phyloP scores from a whole-genome alignment of 1,140 invertebrate genomes.

The Cydia splendana region DNA sequence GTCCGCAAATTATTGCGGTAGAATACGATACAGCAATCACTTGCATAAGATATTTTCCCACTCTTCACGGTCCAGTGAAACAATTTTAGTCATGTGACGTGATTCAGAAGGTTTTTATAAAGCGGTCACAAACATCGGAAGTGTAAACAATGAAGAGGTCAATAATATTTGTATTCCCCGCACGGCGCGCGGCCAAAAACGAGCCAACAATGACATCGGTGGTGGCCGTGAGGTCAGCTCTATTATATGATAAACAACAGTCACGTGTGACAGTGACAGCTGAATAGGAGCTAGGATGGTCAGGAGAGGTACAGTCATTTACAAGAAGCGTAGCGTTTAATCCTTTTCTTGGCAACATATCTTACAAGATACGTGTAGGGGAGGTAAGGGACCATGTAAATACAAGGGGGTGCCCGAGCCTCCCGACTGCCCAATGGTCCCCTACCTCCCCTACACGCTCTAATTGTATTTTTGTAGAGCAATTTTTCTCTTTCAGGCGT shows the following conservation, averaged over 20 bases:
- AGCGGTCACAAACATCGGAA: not conserved
- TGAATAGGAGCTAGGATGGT: not conserved
- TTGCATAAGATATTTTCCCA: no score
- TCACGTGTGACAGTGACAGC: not conserved
- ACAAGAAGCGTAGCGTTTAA: no score
- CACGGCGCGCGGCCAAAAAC: conserved; percentile 13
- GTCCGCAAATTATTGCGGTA: no score
- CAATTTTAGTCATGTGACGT: not conserved
- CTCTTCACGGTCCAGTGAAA: not conserved
- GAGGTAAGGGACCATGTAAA: no score
- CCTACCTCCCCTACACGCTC: no score
- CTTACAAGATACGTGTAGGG: no score
- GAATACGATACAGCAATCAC: no score
- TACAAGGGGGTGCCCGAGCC: no score
- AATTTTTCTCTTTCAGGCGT: no score
- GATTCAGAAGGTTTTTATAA: not conserved
- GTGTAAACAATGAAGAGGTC: conserved; percentile 28
- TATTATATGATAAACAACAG: not conserved
- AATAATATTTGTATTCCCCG: conserved; percentile 23
- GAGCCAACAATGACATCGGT: conserved; percentile 5
- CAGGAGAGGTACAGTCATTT: not conserved
- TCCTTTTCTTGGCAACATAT: no score
- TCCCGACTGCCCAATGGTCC: no score
- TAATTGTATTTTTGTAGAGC: no score
- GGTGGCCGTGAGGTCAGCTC: conserved; percentile 13